Evolutionary conservation across 2,888 invertebrate genomes (phyloP), one percentile per base, ranked within the genome.

Genomic region (Euplagia quadripunctaria): DNA sequence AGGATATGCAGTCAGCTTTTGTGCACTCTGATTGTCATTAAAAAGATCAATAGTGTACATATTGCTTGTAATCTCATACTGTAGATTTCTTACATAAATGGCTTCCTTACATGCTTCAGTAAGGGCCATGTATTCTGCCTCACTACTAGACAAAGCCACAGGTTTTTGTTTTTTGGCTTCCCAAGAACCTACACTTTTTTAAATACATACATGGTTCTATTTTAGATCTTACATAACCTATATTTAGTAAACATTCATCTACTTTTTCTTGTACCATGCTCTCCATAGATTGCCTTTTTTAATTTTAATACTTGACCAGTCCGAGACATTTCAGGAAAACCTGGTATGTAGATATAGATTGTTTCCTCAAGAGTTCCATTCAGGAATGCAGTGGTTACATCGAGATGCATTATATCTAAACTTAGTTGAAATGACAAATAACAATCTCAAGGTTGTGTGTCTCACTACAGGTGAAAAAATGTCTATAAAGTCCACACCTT

Each of bases 51-150:
- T 43, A 8, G 46, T 67, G 17, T n/a, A 7, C n/a, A 16, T 42
- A 49, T 72, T 49, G 61, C 67, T 43, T 17, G n/a, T 20, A 20
- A 72, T 72, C 51, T 72, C 67, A n/a, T 41, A 58, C 14, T 16
- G 41, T 31, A 72, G 67, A 7, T 64, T 68, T 41, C 16, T 49
- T 14, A 72, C 46, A 63, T 72, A 68, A 4, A 72, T 9, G 11
- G 72, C 68, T 55, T 72, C 72, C 41, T n/a, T 68, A 64, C 68
- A 68, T 69, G 55, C 64, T 42, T 72, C 68, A 14, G 72, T 17
- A 7, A 72, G 17, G 6, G 49, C 68, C 51, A 68, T 68, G 17
- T 64, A 72, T 46, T 72, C 68, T 1, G 72, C 51, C 17, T 72
- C 72, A 31, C 46, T 72, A n/a, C 68, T 68, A 1, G 72, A 72